phyloP scores from a whole-genome alignment of 1,140 invertebrate genomes.

The Magallana ariakensis region DNA sequence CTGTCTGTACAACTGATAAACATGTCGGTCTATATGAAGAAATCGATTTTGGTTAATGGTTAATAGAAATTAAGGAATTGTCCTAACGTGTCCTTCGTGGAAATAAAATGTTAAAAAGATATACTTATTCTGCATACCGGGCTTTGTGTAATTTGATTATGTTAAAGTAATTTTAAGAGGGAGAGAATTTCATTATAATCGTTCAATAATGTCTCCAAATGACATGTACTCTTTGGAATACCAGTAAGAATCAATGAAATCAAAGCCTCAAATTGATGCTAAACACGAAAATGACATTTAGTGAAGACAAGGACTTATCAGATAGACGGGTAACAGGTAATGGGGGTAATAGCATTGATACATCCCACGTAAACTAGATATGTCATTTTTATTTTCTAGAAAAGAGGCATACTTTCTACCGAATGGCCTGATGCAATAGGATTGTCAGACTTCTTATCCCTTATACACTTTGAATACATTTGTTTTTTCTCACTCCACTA shows the following conservation, averaged over 20 bases:
- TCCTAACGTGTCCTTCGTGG: neutral
- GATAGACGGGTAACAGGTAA: neutral
- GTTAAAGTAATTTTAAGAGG: neutral
- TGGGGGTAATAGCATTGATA: neutral
- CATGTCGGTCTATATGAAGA: too few species aligned
- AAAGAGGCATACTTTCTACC: too few species aligned
- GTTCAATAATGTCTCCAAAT: neutral
- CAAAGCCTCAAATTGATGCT: conserved; percentile 22
- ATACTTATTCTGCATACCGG: too few species aligned
- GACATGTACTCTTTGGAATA: neutral
- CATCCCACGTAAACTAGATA: neutral
- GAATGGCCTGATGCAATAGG: too few species aligned
- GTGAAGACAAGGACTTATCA: neutral
- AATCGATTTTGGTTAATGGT: too few species aligned
- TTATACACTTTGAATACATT: too few species aligned
- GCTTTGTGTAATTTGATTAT: neutral
- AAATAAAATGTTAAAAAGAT: neutral
- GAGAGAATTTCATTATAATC: too few species aligned
- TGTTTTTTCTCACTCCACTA: too few species aligned
- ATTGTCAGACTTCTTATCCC: too few species aligned
- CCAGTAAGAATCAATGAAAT: neutral
- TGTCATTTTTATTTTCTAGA: too few species aligned
- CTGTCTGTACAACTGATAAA: too few species aligned
- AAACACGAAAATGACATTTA: conserved; percentile 31
- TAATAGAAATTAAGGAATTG: too few species aligned